Conservation (phyloP, 2,113 vertebrate species). For the Lynx canadensis region DNA sequence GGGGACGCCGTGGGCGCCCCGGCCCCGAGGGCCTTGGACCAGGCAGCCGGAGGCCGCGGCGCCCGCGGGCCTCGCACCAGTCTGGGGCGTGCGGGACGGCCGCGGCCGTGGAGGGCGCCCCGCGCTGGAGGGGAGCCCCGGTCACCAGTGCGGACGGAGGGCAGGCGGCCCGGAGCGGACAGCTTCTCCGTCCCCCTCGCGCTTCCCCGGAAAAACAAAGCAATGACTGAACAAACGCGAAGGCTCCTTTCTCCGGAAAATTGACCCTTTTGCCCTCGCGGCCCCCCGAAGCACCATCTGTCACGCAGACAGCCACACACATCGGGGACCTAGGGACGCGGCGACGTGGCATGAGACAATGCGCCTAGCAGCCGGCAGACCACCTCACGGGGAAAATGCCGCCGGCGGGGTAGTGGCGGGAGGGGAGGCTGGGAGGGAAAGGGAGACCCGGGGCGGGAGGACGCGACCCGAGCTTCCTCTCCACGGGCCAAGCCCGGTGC, state of each 20-base stretch:
- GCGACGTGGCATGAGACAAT: conserved; percentile 80
- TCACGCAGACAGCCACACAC: conserved; percentile 83
- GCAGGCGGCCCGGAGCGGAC: not conserved
- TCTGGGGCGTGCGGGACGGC: not conserved
- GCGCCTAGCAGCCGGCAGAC: conserved; percentile 70
- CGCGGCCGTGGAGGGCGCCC: not conserved
- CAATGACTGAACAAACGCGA: conserved; percentile 64
- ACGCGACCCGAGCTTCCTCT: not conserved
- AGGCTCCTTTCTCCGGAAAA: conserved; percentile 81
- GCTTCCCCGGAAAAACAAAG: conserved; percentile 47
- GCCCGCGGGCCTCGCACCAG: not conserved
- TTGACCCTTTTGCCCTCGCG: conserved; percentile 79
- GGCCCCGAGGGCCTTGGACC: not conserved
- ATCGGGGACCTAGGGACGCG: conserved; percentile 78
- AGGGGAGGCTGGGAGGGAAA: not conserved
- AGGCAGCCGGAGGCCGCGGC: not conserved
- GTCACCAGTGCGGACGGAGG: not conserved
- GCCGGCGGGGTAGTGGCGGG: not conserved
- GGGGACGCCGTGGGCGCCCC: not conserved
- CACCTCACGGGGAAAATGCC: conserved; percentile 72
- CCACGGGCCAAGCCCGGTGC: not conserved
- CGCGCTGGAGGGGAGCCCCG: not conserved
- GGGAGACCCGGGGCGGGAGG: not conserved
- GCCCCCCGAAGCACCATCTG: conserved; percentile 86
- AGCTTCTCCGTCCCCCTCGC: not conserved